Evolutionary conservation across 2,888 invertebrate genomes (phyloP), one percentile per base, ranked within the genome.

Genomic region (Ormyrus thymus): DNA sequence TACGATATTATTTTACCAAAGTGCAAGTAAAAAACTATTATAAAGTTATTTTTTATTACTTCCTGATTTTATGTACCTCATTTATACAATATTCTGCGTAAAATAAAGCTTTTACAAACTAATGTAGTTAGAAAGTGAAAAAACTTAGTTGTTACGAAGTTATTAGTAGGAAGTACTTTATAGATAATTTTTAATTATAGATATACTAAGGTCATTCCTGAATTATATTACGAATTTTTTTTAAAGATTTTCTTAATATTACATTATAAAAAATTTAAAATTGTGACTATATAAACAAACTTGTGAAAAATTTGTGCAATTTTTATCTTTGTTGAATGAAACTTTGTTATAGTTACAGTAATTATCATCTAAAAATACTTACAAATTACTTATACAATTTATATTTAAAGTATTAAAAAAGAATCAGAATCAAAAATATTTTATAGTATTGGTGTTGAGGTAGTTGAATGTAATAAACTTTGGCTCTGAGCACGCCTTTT

Each of bases 381-480:
- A 29, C 29, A 29, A 29, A 64, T 48, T 13, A n/a, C 9, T 6
- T 64, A 48, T 8, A 13, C n/a, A 13, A 10, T 45, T 15, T 48
- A 6, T 6, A 65, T 29, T 29, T 29, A 29, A 29, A 29, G 4
- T 29, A 29, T 29, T 29, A 29, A 13, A 70, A 50, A 48, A 70
- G n/a, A 50, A 59, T 70, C 46, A 72, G 51, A 61, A 55, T 46
- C 53, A 53, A 51, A 46, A 62, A 29, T 51, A 51, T n/a, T 56
- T 48, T 29, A 15, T 48, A 48, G 50, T 11, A 73, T 29, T 64
- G 55, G 29, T 56, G 56, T 74, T 74, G 58, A 74, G 65, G 74
- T 74, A 74, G 65, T 65, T 74, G n/a, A 58, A 73, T 65, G 46
- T 56, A 65, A 74, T 58, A 74, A 55, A 65, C 74, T 74, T 74